Conservation (phyloP, 2,888 invertebrate genomes). For the Cephalotes varians region DNA sequence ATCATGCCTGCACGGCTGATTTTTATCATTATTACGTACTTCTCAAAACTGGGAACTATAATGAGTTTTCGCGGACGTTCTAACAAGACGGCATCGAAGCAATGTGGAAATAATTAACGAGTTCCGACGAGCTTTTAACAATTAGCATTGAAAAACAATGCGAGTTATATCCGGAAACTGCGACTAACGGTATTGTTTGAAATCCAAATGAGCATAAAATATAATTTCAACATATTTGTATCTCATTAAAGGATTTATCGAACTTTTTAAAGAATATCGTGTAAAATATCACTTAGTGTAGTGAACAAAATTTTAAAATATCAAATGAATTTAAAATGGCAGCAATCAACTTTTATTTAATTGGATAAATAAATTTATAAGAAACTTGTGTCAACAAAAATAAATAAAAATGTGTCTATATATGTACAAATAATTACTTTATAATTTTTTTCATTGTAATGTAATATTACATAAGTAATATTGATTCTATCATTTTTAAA, state of each 20-base stretch:
- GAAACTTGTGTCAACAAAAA: neutral
- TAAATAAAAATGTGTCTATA: neutral
- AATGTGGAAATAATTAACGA: slow-evolving; percentile 75
- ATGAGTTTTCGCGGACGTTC: slow-evolving; percentile 67
- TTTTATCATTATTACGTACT: slow-evolving; percentile 42
- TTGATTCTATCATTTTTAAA: neutral
- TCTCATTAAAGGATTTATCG: neutral
- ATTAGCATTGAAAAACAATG: slow-evolving; percentile 62
- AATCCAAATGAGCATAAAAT: slow-evolving; percentile 28
- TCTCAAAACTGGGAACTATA: slow-evolving; percentile 69
- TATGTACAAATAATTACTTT: too few relatives aligned
- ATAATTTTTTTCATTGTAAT: neutral
- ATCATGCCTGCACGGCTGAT: slow-evolving; percentile 44
- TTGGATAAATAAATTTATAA: neutral
- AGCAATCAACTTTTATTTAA: neutral
- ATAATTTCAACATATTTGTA: neutral
- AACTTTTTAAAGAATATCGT: neutral
- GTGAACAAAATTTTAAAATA: neutral
- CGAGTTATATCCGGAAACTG: slow-evolving; percentile 16
- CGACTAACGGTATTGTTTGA: slow-evolving; percentile 36
- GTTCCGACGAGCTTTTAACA: slow-evolving; percentile 72
- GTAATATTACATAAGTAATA: neutral
- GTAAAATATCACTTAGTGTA: neutral
- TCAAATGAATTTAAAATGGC: neutral
- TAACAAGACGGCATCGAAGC: slow-evolving; percentile 68